Conservation (phyloP, 2,888 invertebrate species). For the Timema podura region DNA sequence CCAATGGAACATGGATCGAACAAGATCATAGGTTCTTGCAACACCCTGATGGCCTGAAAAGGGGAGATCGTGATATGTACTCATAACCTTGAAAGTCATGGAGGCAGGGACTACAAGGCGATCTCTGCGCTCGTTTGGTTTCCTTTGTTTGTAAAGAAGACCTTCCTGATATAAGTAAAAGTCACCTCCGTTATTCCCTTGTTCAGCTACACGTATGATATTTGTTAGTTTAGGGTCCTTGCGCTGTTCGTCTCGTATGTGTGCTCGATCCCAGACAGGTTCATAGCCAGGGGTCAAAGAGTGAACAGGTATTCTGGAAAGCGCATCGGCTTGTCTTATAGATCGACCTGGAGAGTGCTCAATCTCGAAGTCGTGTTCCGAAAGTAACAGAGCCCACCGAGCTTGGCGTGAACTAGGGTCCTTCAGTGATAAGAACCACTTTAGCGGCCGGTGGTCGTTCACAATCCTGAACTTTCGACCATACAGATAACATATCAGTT, state of each 20-base stretch:
- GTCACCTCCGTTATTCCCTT: no score
- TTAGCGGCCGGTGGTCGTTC: constrained; percentile 29
- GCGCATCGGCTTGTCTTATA: constrained; percentile 14
- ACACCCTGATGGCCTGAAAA: constrained; percentile 18
- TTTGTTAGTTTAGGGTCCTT: no score
- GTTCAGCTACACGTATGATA: no score
- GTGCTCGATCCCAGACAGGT: constrained; percentile 13
- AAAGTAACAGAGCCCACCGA: constrained; percentile 22
- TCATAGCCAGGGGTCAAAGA: not conserved
- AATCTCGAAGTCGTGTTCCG: constrained; percentile 25
- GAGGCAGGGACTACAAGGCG: not conserved
- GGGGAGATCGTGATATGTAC: constrained; percentile 1
- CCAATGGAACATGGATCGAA: constrained; percentile 14
- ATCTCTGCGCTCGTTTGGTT: not conserved
- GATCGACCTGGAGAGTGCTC: constrained; percentile 20
- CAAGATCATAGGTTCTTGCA: not conserved
- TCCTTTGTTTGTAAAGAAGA: not conserved
- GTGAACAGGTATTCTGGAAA: constrained; percentile 16
- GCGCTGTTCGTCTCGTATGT: not conserved
- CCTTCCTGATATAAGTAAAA: not conserved
- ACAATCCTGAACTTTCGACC: constrained; percentile 29
- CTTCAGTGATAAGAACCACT: constrained; percentile 22
- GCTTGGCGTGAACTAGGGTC: constrained; percentile 21
- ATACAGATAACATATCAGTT: constrained; percentile 31
- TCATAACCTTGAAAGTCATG: not conserved